Percentiles rank a stretch among this genome's conserved stretches.
These are phyloP conservation scores for Drosophila malerkotliana DNA, from an alignment of 1,140 invertebrate species.

Conservation along the genomic window DNA sequence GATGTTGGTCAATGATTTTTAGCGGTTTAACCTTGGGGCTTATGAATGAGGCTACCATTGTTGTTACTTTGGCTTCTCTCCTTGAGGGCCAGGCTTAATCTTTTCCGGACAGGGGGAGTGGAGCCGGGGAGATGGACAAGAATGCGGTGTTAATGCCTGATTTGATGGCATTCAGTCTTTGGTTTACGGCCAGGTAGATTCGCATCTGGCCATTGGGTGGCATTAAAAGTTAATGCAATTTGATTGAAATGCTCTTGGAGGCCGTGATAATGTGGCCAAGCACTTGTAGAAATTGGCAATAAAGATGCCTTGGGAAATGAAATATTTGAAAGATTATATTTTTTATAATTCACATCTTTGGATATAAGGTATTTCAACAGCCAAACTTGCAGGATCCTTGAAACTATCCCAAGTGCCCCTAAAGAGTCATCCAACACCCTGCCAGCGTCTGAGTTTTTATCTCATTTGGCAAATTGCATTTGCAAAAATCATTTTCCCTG, in stretches of 20 bases:
- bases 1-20: constrained; percentile 80
- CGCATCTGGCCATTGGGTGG: constrained; percentile 39
- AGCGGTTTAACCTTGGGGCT: constrained; percentile 76
- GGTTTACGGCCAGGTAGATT: constrained; percentile 44
- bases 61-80: constrained; percentile 16
- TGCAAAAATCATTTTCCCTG: constrained; percentile 32
- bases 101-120: background rate
- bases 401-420: background rate
- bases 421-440: background rate
- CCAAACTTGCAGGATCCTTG: background rate
- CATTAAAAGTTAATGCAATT: constrained; percentile 60
- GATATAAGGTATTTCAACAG: background rate
- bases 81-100: background rate
- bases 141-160: constrained; percentile 40
- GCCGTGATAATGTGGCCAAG: constrained; percentile 3
- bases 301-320: background rate
- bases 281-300: constrained; percentile 17
- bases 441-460: constrained; percentile 16
- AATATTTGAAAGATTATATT: background rate
- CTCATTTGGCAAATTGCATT: constrained; percentile 44
- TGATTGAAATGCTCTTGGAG: constrained; percentile 49
- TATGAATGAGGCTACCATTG: constrained; percentile 69
- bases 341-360: no score
- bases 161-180: constrained; percentile 17
- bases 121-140: constrained; percentile 44